phyloP scores from a whole-genome alignment of 2,113 vertebrate species.

The Tupaia chinensis region DNA sequence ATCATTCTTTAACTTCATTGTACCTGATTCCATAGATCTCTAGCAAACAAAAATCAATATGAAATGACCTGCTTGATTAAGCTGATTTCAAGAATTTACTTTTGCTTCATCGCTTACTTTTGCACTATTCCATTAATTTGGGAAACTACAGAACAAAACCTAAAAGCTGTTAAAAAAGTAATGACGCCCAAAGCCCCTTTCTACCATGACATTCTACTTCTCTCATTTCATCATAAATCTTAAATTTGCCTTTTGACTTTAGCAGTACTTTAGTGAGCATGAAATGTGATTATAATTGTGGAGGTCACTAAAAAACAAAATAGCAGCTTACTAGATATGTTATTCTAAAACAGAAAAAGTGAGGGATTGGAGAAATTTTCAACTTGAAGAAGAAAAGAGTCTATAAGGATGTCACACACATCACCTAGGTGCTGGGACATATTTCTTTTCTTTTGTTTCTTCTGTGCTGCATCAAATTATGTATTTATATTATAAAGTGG shows the following conservation, averaged over 20 bases:
- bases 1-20: not conserved
- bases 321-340: not conserved
- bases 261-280: not conserved
- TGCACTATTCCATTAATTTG: not conserved
- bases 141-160: not conserved
- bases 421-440: not conserved
- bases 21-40: not conserved
- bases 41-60: not conserved
- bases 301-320: constrained; percentile 33
- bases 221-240: constrained; percentile 13
- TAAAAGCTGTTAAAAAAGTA: not conserved
- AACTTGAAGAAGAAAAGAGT: not conserved
- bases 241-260: constrained; percentile 29
- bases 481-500: constrained; percentile 52
- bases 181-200: not conserved
- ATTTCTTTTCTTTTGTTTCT: constrained; percentile 63
- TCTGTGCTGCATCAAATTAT: constrained; percentile 34
- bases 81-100: constrained; percentile 21
- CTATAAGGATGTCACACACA: not conserved
- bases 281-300: not conserved
- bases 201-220: not conserved
- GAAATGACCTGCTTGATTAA: not conserved
- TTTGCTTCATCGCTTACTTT: not conserved
- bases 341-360: constrained; percentile 18
- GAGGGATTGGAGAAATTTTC: not conserved